These are phyloP conservation scores for Macrotus californicus DNA, from an alignment of 2,113 vertebrate species.

Conservation along the genomic window DNA sequence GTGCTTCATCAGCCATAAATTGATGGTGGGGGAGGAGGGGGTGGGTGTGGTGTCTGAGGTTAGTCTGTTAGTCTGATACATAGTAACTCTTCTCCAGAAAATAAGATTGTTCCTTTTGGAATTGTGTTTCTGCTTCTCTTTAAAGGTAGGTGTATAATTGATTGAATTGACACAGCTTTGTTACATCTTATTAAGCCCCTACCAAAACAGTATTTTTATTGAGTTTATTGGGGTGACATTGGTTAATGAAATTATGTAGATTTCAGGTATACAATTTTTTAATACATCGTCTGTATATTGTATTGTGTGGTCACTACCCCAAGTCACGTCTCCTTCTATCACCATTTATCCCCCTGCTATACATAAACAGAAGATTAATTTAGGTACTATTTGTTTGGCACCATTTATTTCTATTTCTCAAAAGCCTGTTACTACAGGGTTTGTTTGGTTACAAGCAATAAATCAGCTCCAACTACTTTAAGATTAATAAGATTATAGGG, in stretches of 20 bases:
- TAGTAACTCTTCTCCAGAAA: conserved; percentile 9
- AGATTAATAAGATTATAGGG: conserved; percentile 14
- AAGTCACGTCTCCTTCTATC: not conserved
- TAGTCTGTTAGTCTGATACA: conserved; percentile 3
- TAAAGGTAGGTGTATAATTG: conserved; percentile 15
- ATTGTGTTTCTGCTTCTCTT: conserved; percentile 21
- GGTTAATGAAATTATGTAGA: not conserved
- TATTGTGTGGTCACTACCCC: not conserved
- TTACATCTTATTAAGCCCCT: conserved; percentile 23
- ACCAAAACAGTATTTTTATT: not conserved
- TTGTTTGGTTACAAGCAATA: conserved; percentile 14
- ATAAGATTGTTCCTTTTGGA: conserved; percentile 24
- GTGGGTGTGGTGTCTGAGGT: not conserved
- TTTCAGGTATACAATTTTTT: not conserved
- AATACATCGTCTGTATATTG: not conserved
- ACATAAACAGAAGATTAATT: conserved; percentile 32
- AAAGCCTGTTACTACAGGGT: conserved; percentile 22
- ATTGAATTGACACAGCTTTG: conserved; percentile 21
- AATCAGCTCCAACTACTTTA: conserved; percentile 3
- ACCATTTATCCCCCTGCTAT: not conserved
- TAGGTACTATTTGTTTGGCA: conserved; percentile 6
- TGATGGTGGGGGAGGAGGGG: not conserved
- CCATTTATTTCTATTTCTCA: conserved; percentile 24
- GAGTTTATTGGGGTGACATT: not conserved
- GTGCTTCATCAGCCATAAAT: not conserved